These are phyloP conservation scores for Phoebastria nigripes DNA, from an alignment of 2,797 vertebrate species.

Conservation along the genomic window DNA sequence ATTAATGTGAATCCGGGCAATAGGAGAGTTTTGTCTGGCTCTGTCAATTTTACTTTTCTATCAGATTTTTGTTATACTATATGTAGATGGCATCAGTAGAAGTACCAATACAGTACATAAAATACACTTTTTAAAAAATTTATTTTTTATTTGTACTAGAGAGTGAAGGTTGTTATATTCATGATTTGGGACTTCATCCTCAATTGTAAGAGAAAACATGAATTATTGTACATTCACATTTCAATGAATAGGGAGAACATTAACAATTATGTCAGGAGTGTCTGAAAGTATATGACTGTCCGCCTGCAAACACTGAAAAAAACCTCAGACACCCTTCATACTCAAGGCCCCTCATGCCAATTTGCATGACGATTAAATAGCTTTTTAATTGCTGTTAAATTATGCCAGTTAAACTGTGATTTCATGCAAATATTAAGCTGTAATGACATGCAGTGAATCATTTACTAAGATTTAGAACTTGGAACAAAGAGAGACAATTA, in stretches of 20 bases:
- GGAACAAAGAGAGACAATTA: conserved; percentile 85
- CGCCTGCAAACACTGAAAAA: conserved; percentile 65
- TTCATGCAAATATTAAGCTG: conserved; percentile 96
- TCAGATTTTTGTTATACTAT: neutral
- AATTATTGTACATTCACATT: conserved; percentile 36
- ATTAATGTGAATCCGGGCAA: neutral
- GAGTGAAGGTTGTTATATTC: neutral
- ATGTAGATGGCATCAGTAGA: neutral
- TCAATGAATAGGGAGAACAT: conserved; percentile 37
- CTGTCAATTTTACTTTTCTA: neutral
- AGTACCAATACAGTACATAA: neutral
- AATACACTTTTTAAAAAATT: neutral
- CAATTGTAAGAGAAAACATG: conserved; percentile 35
- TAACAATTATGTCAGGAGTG: conserved; percentile 41
- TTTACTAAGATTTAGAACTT: conserved; percentile 86
- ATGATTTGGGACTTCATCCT: neutral
- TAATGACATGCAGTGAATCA: conserved; percentile 93
- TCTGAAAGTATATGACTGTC: conserved; percentile 57
- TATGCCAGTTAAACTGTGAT: conserved; percentile 93
- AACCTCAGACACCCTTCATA: conserved; percentile 70
- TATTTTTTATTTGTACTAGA: neutral
- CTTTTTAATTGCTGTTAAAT: conserved; percentile 97
- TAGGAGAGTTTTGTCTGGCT: neutral
- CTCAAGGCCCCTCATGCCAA: conserved; percentile 80
- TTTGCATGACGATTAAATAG: conserved; percentile 89